Conservation (phyloP, 2,888 invertebrate species). For the Eumerus sabulonum region DNA sequence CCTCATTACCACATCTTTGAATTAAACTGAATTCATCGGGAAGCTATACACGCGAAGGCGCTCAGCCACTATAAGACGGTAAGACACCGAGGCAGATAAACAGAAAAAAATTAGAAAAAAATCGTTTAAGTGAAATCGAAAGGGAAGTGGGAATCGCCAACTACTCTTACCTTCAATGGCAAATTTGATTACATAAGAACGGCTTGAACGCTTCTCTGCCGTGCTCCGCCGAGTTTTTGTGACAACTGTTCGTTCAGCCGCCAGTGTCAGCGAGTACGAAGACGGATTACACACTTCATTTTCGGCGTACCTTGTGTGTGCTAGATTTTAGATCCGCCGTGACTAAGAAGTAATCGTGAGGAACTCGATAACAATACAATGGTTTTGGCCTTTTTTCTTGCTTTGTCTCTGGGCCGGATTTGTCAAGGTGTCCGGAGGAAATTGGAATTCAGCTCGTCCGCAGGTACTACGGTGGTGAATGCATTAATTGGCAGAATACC, state of each 20-base stretch:
- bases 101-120: constrained; percentile 1
- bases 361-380: no score
- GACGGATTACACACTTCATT: constrained; percentile 25
- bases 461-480: background rate
- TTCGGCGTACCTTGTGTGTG: background rate
- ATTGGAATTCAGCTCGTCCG: no score
- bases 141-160: constrained; percentile 52
- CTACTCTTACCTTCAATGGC: constrained; percentile 47
- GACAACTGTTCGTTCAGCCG: constrained; percentile 15
- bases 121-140: constrained; percentile 50
- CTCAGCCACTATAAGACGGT: no score
- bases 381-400: no score
- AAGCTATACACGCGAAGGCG: no score
- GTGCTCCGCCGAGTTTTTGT: background rate
- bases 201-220: background rate
- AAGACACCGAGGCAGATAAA: no score
- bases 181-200: constrained; percentile 33
- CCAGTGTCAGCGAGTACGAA: background rate
- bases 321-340: constrained; percentile 8
- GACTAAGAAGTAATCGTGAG: constrained; percentile 19
- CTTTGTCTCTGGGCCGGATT: background rate
- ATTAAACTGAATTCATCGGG: constrained; percentile 7
- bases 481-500: constrained; percentile 35
- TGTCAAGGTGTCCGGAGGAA: background rate
- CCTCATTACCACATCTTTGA: constrained; percentile 38